Conservation (phyloP, 2,113 vertebrate genomes). For the Sialia sialis region DNA sequence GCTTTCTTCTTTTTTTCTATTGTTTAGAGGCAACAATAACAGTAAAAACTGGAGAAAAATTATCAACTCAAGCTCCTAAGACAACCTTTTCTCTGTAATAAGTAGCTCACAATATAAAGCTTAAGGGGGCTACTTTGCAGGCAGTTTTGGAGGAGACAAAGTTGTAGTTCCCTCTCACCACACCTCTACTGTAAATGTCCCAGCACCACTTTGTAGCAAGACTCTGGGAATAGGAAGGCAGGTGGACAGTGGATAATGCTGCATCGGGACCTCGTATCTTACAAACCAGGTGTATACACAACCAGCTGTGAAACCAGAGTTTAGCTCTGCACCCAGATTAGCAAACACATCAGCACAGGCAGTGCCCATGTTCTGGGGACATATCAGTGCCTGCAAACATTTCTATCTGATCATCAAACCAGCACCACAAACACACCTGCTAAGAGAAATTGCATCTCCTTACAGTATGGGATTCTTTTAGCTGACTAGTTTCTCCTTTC, state of each 20-base stretch:
- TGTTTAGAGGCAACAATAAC: background rate
- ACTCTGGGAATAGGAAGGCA: background rate
- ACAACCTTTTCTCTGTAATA: background rate
- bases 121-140: background rate
- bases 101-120: background rate
- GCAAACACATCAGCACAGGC: background rate
- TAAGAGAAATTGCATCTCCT: background rate
- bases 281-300: background rate
- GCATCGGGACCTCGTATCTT: background rate
- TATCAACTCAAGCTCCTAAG: background rate
- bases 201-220: background rate
- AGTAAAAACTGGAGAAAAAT: background rate
- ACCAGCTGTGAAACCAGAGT: background rate
- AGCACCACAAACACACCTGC: background rate
- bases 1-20: background rate
- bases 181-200: background rate
- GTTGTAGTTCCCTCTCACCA: accelerated
- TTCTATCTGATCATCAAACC: background rate
- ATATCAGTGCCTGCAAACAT: background rate
- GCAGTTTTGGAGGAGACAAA: background rate
- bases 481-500: background rate
- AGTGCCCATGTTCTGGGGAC: background rate
- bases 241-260: background rate
- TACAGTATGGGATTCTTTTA: background rate
- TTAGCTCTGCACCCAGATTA: background rate